phyloP scores from a whole-genome alignment of 2,797 vertebrate species.

The Scleropages formosus region DNA sequence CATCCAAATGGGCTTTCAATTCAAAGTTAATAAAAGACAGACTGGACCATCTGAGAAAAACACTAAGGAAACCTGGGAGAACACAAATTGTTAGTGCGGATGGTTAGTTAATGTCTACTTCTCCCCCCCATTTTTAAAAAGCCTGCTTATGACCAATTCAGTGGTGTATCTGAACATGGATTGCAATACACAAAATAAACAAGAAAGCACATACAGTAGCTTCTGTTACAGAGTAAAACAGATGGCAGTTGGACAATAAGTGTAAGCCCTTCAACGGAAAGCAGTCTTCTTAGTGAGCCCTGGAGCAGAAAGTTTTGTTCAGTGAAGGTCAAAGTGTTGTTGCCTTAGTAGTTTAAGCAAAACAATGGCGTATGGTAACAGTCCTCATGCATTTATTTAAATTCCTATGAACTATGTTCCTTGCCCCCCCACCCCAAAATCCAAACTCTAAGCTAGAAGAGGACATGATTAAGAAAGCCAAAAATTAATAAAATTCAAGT shows the following conservation, averaged over 20 bases:
- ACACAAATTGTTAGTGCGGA: not conserved
- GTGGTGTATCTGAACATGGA: too few relatives aligned
- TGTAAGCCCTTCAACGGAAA: constrained; percentile 8
- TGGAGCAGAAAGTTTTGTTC: constrained; percentile 48
- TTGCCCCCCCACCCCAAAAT: not conserved
- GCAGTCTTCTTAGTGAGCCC: constrained; percentile 42
- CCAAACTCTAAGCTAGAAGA: not conserved
- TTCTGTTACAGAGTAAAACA: not conserved
- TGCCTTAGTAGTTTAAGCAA: constrained; percentile 32
- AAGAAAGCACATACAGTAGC: not conserved
- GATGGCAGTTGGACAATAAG: not conserved
- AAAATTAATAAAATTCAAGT: not conserved
- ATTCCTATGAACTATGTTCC: not conserved
- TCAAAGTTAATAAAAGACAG: not conserved
- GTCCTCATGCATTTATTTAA: constrained; percentile 5
- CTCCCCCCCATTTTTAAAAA: too few relatives aligned
- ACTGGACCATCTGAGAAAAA: not conserved
- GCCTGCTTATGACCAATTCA: not conserved
- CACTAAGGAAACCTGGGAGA: not conserved
- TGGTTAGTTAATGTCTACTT: too few relatives aligned
- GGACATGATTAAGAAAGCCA: not conserved
- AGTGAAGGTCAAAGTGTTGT: constrained; percentile 40
- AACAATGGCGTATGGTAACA: constrained; percentile 16
- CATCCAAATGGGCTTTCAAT: not conserved
- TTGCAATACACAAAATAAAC: not conserved